Evolutionary conservation across 1,140 invertebrate genomes (phyloP), one percentile per base, ranked within the genome.

Genomic region (Ceratitis capitata): DNA sequence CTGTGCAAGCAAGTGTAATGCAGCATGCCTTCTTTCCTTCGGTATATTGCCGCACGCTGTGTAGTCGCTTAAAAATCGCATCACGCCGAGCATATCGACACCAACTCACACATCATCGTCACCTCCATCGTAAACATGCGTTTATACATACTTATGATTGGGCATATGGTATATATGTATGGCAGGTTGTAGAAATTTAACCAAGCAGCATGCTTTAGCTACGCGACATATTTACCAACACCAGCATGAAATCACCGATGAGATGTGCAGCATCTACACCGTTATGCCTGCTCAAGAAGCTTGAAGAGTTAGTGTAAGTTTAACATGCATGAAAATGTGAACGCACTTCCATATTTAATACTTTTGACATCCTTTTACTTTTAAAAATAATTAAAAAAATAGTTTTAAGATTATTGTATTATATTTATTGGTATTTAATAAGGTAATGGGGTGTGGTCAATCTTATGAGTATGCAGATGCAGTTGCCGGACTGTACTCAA

Each of bases 21-120:
- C 51, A 56, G 51, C 51, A 56, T 7, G 19, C 5, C 51, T 56
- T 61, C 23, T 29, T 19, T 2, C 9, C 58, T 12, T 61, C 14
- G 23, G 12, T 61, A 61, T 35, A 16, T 69, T 14, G 32, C 61
- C n/a, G 83, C 88, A 86, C 32, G 32, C 14, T n/a, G 9, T 12
- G 39, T 69, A 69, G 39, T 69, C 61, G 32, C 61, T 69, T 69
- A 69, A 39, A 69, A 69, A 69, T 69, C 61, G 61, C 61, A 69
- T 69, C 61, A 69, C 32, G 61, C 32, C 61, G 19, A 35, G 61
- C 61, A 69, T 69, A 69, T 69, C 61, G 39, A 39, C 61, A 69
- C 16, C 29, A 69, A 16, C 29, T 69, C 16, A 32, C 26, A 69
- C 32, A 16, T 35, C 39, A 35, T 69, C 32, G 32, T 39, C 61